Conservation (phyloP, 30 jellyfish, hydroid and myxozoan species). For the Aurelia aurita complex sp. Pacific region DNA sequence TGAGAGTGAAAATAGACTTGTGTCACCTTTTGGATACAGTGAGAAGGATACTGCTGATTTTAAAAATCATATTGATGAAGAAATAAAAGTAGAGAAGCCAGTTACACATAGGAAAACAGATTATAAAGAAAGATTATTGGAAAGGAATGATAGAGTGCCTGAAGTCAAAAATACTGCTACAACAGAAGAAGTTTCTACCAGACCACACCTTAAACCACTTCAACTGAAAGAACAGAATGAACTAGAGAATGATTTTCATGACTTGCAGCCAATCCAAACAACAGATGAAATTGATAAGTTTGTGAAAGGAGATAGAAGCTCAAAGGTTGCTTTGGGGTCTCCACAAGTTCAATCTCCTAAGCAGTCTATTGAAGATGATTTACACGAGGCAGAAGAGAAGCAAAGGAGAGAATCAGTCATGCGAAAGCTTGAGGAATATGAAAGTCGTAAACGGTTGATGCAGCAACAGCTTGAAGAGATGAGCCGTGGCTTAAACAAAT, state of each 20-base stretch:
- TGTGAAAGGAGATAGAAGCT: no score
- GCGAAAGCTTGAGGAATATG: slow-evolving; percentile 72
- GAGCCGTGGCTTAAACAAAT: slow-evolving; percentile 8
- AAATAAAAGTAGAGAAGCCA: background rate
- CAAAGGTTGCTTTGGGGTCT: no score
- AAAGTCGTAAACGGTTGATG: slow-evolving; percentile 53
- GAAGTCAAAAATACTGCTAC: no score
- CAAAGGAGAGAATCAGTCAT: slow-evolving; percentile 71
- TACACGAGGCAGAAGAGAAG: slow-evolving; percentile 52
- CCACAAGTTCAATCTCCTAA: background rate
- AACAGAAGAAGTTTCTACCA: no score
- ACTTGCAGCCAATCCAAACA: no score
- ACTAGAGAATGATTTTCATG: no score
- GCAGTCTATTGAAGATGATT: slow-evolving; percentile 26
- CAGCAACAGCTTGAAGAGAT: slow-evolving; percentile 43
- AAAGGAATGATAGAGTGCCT: no score
- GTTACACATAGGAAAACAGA: background rate
- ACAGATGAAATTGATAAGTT: no score
- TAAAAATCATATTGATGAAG: background rate
- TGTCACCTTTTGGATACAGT: background rate
- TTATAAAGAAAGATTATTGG: background rate
- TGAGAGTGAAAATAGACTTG: no score
- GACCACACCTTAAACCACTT: no score
- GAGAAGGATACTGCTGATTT: no score
- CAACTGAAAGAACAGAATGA: no score